Evolutionary conservation across 2,888 invertebrate genomes (phyloP).

Genomic region (Luperina testacea): DNA sequence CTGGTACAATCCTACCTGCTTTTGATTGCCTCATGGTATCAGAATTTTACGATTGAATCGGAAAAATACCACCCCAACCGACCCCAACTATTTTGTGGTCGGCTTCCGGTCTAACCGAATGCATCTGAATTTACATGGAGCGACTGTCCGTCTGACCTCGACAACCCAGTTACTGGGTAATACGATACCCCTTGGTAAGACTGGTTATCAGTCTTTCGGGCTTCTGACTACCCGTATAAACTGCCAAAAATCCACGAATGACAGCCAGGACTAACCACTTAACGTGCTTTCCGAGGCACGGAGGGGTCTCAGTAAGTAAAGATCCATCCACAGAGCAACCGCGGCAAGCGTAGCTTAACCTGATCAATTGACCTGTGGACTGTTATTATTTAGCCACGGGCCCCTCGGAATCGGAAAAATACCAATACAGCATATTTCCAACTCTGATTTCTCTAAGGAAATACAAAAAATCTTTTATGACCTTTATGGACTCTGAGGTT

Average conservation of each 20-base stretch:
- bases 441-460: background rate
- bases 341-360: background rate
- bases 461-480: conserved; percentile 2
- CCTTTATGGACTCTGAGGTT: background rate
- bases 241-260: background rate
- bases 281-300: too few species aligned
- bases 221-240: background rate
- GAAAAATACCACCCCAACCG: too few species aligned
- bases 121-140: too few species aligned
- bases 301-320: too few species aligned
- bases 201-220: background rate
- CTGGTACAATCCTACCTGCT: background rate
- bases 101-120: too few species aligned
- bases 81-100: too few species aligned
- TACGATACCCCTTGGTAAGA: background rate
- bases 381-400: too few species aligned
- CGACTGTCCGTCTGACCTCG: too few species aligned
- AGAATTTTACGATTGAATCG: background rate
- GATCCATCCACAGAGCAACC: background rate
- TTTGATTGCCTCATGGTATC: background rate
- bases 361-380: too few species aligned
- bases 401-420: background rate
- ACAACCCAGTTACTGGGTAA: too few species aligned
- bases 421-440: background rate
- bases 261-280: background rate